These are phyloP conservation scores for Agonopterix subpropinquella DNA, from an alignment of 2,888 invertebrate species.

Conservation along the genomic window DNA sequence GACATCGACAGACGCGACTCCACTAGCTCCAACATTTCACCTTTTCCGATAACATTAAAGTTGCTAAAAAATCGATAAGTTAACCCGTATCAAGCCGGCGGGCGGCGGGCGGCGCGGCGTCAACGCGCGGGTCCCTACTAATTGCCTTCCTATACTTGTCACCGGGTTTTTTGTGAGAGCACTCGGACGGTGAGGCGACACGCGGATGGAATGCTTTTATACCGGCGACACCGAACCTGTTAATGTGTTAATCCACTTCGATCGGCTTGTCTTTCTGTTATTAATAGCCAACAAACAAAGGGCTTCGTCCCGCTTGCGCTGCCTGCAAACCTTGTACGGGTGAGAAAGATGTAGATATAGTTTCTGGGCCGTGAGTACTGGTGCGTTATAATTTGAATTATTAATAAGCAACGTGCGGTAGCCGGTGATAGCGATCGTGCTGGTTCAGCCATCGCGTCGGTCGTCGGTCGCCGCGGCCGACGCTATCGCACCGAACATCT, in stretches of 20 bases:
- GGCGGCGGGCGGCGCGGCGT: conserved; percentile 8
- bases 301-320: conserved; percentile 27
- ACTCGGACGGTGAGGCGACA: conserved; percentile 25
- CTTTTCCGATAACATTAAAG: background rate
- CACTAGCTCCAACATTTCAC: too few relatives aligned
- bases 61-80: conserved; percentile 12
- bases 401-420: conserved; percentile 19
- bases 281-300: conserved; percentile 59
- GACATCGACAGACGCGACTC: too few relatives aligned
- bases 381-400: conserved; percentile 27
- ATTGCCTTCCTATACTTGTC: conserved; percentile 33
- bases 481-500: too few relatives aligned
- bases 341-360: conserved; percentile 12
- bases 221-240: conserved; percentile 49
- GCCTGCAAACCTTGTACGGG: conserved; percentile 1
- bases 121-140: conserved; percentile 29
- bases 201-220: conserved; percentile 64
- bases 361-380: conserved; percentile 2
- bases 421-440: conserved; percentile 7
- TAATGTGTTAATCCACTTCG: conserved; percentile 72
- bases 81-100: background rate
- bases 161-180: conserved; percentile 34
- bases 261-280: conserved; percentile 57
- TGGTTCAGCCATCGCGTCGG: background rate
- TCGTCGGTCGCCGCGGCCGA: background rate